These are phyloP conservation scores for Eristalis pertinax DNA, from an alignment of 2,888 invertebrate genomes.

Conservation along the genomic window DNA sequence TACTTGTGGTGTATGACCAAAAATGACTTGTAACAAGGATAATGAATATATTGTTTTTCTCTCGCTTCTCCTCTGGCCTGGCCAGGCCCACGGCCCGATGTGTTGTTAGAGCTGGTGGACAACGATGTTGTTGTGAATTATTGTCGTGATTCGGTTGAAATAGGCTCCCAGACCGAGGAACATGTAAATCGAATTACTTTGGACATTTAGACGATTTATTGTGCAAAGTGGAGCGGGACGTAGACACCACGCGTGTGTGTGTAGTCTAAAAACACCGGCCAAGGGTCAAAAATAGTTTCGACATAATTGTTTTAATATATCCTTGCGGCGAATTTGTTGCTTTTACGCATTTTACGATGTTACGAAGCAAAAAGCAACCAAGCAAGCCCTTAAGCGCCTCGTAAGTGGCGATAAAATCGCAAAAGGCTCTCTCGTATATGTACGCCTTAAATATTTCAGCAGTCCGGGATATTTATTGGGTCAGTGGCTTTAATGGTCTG, in stretches of 20 bases:
- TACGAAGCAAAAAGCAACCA: neutral
- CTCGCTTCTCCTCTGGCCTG: constrained; percentile 33
- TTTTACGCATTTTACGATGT: neutral
- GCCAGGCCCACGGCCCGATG: neutral
- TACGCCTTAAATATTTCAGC: neutral
- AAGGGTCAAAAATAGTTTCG: constrained; percentile 17
- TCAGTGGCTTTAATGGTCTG: no score
- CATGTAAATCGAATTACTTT: constrained; percentile 71
- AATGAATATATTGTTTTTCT: constrained; percentile 73
- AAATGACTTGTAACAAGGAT: constrained; percentile 72
- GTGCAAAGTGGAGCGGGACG: neutral
- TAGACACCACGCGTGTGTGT: neutral
- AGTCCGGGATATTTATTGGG: no score
- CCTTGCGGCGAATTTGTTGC: neutral
- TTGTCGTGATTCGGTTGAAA: constrained; percentile 66
- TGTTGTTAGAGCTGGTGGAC: constrained; percentile 61
- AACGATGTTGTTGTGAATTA: constrained; percentile 70
- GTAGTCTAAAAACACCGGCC: neutral
- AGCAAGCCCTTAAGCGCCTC: neutral
- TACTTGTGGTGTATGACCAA: constrained; percentile 69
- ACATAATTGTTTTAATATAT: constrained; percentile 33
- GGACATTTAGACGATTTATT: constrained; percentile 66
- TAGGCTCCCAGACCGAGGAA: constrained; percentile 51
- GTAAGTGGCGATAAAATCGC: neutral
- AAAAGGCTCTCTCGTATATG: neutral